Evolutionary conservation across 2,888 invertebrate species (phyloP), one percentile per base, ranked within the genome.

Genomic region (Agonopterix subpropinquella): DNA sequence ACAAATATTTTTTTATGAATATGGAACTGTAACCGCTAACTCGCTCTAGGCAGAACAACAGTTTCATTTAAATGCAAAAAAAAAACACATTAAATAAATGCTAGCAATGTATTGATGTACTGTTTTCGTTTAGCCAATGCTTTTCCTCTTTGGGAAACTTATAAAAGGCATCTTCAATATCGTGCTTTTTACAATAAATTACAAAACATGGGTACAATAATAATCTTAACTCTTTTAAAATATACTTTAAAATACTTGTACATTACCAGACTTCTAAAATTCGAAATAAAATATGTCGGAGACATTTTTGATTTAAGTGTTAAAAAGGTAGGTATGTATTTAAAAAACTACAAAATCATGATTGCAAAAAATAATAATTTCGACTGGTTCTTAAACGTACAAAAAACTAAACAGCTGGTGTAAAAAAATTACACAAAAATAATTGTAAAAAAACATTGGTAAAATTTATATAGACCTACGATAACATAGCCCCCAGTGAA

Each of bases 1-100:
- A 74, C 70, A 70, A 73, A 75, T 76, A 74, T 70, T 68, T 28
- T 28, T 70, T 73, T 68, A 77, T 70, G 66, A 71, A 65, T 68
- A 75, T 81, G 81, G 83, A 83, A 86, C 83, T 79, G 78, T 71
- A 66, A 83, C 81, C 77, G 67, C 70, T 65, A 69, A 59, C 54
- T 64, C 63, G 61, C 64, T 61, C 65, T 67, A 66, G 76, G 67
- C 70, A 64, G 47, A 58, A 57, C 58, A 58, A 64, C 51, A 54
- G 47, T 58, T 9, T 39, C 39, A 8, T 57, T 56, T 66, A 68
- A 70, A 68, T 70, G 65, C 65, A 55, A 57, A 49, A 37, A n/a
- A 62, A 65, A 59, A 53, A 59, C 53, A 53, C 46, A 52, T 47
- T 49, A 51, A 57, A 58, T 64, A 65, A 65, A 65, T 65, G 65